Evolutionary conservation across 1,140 invertebrate genomes (phyloP).

Genomic region (Protaetia brevitarsis): DNA sequence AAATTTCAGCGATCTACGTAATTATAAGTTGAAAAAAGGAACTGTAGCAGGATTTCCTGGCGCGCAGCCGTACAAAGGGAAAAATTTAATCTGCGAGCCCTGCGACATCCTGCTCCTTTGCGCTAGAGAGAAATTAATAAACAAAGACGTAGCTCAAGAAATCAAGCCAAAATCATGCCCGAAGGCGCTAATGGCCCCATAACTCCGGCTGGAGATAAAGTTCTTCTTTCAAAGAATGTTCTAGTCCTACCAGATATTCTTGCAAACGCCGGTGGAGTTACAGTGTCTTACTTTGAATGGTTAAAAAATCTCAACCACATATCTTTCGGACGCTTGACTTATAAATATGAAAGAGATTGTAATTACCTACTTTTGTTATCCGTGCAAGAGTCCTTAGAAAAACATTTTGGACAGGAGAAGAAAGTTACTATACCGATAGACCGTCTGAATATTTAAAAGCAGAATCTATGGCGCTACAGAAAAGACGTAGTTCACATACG

Average conservation of each 20-base stretch:
- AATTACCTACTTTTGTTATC: constrained; percentile 93
- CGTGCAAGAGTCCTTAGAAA: constrained; percentile 97
- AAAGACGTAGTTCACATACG: constrained; percentile 99
- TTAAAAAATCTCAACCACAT: constrained; percentile 99
- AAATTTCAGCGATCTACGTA: constrained; percentile 74
- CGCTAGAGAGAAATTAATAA: constrained; percentile 95
- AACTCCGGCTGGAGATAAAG: constrained; percentile 94
- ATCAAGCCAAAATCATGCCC: constrained; percentile 96
- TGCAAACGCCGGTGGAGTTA: constrained; percentile 98
- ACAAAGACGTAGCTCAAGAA: constrained; percentile 85
- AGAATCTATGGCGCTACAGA: constrained; percentile 93
- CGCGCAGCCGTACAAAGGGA: neutral
- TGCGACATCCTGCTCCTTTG: constrained; percentile 98
- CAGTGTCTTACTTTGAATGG: constrained; percentile 99
- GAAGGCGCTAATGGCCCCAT: constrained; percentile 99
- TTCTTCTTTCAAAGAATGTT: constrained; percentile 91
- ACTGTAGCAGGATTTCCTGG: neutral
- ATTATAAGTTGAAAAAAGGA: constrained; percentile 4
- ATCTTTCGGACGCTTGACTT: constrained; percentile 95
- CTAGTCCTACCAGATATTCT: constrained; percentile 96
- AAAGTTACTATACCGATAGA: constrained; percentile 85
- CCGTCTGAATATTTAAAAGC: constrained; percentile 94
- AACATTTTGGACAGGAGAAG: constrained; percentile 66
- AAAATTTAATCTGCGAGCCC: constrained; percentile 78
- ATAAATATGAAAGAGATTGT: constrained; percentile 98